Evolutionary conservation across 2,113 vertebrate species (phyloP), one percentile per base, ranked within the genome.

Genomic region (Taxidea taxus): DNA sequence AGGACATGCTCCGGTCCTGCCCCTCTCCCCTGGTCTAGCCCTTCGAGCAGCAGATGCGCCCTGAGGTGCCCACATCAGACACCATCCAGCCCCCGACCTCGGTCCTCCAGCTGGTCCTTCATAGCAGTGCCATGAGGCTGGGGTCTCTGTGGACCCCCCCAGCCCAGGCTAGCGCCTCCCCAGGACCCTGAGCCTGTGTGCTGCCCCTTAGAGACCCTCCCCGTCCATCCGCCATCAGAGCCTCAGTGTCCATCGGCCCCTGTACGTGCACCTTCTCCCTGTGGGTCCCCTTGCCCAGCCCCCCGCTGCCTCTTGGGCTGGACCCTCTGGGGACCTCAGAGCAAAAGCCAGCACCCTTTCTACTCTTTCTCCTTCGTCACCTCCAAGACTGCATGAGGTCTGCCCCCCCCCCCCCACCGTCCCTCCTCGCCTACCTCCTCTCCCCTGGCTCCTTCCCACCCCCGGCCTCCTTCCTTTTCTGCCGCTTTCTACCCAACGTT

Each of bases 1-100:
- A 14, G 56, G 29, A 54, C 7, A 0, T 0, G 4, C 21, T 89
- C 23, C 0, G 1, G 4, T 1, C 54, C 39, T 42, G 47, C 21
- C 2, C 34, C 34, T 31, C 34, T 0, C 1, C 27, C 18, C 14
- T 15, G 20, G 18, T 4, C 78, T 27, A 1, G 39, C 51, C 39
- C 39, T 1, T 2, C 3, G 14, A 9, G 72, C 1, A 0, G 6
- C n/a, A 34, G 72, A 21, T 8, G 0, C 34, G 47, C 60, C 23
- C 60, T 3, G 18, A 14, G 7, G 14, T 1, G 10, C 39, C 29
- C 0, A 2, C 0, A 37, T 18, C 21, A 14, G 7, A 29, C 37
- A 3, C 23, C 39, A 1, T 10, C 3, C 20, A 12, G 13, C 11
- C 49, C 23, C 39, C 4, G 62, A n/a, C 20, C 21, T 5, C 31